A percentile compares a stretch with the other conserved stretches of the same genome.
Conservation (phyloP, 2,797 vertebrate genomes). For the Pristis pectinata region DNA sequence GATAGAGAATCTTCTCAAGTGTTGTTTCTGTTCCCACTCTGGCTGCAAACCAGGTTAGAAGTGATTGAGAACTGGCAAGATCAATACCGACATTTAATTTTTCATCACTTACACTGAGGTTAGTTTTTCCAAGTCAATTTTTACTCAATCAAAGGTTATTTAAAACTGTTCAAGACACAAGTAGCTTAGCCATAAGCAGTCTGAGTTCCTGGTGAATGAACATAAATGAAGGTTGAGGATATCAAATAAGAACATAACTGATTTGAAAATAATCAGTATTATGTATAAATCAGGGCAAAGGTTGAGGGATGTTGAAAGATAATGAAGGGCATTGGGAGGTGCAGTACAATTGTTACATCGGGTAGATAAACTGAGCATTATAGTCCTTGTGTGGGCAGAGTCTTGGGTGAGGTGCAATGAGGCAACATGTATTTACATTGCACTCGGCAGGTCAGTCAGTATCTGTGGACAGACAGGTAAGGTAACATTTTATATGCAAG, state of each 20-base stretch:
- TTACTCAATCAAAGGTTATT: conserved; percentile 17
- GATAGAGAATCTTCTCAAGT: neutral
- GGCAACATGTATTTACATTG: neutral
- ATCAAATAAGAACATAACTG: neutral
- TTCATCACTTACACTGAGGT: neutral
- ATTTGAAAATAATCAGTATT: neutral
- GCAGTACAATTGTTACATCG: neutral
- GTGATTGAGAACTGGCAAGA: neutral
- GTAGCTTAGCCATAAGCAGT: neutral
- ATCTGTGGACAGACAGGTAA: neutral
- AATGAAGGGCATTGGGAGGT: neutral
- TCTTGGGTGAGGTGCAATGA: neutral
- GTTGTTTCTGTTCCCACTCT: neutral
- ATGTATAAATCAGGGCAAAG: neutral
- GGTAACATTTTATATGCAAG: neutral
- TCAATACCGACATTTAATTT: conserved; percentile 27
- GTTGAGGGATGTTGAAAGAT: neutral
- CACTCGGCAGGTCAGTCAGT: neutral
- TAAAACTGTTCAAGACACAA: neutral
- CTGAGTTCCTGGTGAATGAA: neutral
- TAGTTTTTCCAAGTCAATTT: neutral
- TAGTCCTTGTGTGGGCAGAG: neutral
- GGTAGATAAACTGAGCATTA: neutral
- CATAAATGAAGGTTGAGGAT: neutral
- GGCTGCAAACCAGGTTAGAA: neutral